Percentiles rank a stretch among this genome's conserved stretches.
These are phyloP conservation scores for Cyphomyrus discorhynchus DNA, from an alignment of 2,113 vertebrate genomes.

Conservation along the genomic window DNA sequence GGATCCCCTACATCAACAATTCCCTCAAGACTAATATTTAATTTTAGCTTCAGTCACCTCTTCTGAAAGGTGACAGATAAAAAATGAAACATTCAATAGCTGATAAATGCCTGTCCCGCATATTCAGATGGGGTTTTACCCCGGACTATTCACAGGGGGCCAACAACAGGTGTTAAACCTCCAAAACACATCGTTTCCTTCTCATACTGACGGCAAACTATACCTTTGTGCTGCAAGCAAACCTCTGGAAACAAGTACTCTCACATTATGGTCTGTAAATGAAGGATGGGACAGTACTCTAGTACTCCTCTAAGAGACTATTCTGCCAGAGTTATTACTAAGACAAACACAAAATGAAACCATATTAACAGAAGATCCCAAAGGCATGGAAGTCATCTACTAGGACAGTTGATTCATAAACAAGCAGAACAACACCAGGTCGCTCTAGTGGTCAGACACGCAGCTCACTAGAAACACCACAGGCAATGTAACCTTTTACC, in stretches of 20 bases:
- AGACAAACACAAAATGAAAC: neutral
- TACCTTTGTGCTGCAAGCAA: neutral
- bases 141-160: neutral
- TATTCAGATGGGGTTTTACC: neutral
- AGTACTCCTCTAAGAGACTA: neutral
- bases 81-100: neutral
- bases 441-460: neutral
- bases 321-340: neutral
- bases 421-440: neutral
- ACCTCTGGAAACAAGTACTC: neutral
- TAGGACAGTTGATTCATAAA: neutral
- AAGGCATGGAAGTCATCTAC: neutral
- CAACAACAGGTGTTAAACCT: neutral
- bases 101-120: neutral
- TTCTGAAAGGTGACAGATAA: neutral
- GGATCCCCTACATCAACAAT: neutral
- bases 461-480: neutral
- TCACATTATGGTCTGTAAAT: neutral
- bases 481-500: neutral
- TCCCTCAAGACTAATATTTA: conserved; percentile 2
- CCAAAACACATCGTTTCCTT: neutral
- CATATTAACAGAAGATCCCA: neutral
- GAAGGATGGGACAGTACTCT: neutral
- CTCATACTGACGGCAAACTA: neutral
- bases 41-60: neutral